A percentile compares a stretch with the other conserved stretches of the same genome.
Evolutionary conservation across 30 jellyfish, hydroid and myxozoan species (phyloP).

Genomic region (Rhopilema esculentum): DNA sequence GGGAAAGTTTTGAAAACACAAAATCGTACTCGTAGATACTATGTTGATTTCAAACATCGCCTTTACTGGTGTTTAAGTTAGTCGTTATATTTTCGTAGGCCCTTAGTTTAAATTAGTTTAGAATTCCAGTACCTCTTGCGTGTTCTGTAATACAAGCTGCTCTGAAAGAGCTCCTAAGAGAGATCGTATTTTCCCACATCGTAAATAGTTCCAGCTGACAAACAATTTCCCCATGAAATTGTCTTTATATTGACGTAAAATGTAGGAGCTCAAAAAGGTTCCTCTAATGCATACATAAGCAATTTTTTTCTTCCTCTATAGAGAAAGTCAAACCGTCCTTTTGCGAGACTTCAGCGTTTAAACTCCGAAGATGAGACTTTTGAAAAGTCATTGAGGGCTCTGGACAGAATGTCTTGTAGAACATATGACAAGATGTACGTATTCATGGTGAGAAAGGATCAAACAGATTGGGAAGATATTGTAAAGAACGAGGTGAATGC

Average conservation of each 20-base stretch:
- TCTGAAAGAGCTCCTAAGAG: too few relatives aligned
- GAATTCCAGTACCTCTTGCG: neutral
- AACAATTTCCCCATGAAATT: too few relatives aligned
- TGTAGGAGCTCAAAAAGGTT: too few relatives aligned
- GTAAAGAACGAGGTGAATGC: constrained; percentile 65
- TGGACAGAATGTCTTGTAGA: constrained; percentile 82
- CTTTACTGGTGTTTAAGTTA: too few relatives aligned
- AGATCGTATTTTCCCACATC: too few relatives aligned
- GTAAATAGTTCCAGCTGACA: too few relatives aligned
- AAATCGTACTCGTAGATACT: too few relatives aligned
- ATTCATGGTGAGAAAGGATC: constrained; percentile 79
- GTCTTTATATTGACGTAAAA: too few relatives aligned
- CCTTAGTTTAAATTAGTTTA: neutral
- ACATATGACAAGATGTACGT: constrained; percentile 89
- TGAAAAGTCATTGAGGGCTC: constrained; percentile 38
- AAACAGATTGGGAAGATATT: constrained; percentile 76
- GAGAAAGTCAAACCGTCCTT: constrained; percentile 48
- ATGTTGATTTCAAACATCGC: too few relatives aligned
- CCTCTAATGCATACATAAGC: too few relatives aligned
- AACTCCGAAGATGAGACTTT: constrained; percentile 51
- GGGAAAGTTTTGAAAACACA: too few relatives aligned
- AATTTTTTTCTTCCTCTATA: neutral
- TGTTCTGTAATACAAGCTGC: too few relatives aligned
- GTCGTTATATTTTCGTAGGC: neutral
- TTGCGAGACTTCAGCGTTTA: constrained; percentile 59